Conservation (phyloP, 2,113 vertebrate species). For the Mungos mungo region DNA sequence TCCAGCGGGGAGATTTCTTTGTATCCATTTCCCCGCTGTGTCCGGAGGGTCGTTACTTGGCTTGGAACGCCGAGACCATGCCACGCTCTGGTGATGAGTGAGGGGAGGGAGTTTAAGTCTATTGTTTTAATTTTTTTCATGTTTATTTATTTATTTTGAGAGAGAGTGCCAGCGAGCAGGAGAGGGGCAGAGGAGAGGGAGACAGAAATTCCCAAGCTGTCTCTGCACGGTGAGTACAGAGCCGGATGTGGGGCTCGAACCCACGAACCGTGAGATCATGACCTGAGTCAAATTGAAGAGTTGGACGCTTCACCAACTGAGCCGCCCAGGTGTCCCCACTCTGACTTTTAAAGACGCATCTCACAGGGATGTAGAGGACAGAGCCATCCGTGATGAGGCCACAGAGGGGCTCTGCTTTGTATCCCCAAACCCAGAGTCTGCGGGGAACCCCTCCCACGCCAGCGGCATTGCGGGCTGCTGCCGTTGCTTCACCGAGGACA, state of each 20-base stretch:
- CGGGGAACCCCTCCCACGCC: accelerated
- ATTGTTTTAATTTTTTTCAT: not conserved
- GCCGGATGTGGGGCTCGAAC: too few species aligned
- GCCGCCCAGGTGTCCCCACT: too few species aligned
- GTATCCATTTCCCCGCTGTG: accelerated
- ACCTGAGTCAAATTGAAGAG: too few species aligned
- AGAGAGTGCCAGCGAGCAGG: too few species aligned
- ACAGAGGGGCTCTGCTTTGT: not conserved
- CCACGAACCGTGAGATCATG: too few species aligned
- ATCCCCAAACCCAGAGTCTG: accelerated
- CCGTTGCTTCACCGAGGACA: not conserved
- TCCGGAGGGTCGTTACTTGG: too few species aligned
- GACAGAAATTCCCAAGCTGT: too few species aligned
- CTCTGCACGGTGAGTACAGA: too few species aligned
- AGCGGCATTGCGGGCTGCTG: accelerated
- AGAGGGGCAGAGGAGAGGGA: too few species aligned
- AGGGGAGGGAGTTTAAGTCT: accelerated
- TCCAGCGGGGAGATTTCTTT: accelerated
- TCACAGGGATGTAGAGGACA: accelerated
- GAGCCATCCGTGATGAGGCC: not conserved
- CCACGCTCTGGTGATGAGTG: not conserved
- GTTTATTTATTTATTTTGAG: too few species aligned
- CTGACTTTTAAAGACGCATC: not conserved
- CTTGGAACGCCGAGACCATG: not conserved
- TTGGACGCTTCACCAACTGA: too few species aligned